These are phyloP conservation scores for Aurelia sp. DNA, from an alignment of 30 jellyfish, hydroid and myxozoan genomes.

Conservation along the genomic window DNA sequence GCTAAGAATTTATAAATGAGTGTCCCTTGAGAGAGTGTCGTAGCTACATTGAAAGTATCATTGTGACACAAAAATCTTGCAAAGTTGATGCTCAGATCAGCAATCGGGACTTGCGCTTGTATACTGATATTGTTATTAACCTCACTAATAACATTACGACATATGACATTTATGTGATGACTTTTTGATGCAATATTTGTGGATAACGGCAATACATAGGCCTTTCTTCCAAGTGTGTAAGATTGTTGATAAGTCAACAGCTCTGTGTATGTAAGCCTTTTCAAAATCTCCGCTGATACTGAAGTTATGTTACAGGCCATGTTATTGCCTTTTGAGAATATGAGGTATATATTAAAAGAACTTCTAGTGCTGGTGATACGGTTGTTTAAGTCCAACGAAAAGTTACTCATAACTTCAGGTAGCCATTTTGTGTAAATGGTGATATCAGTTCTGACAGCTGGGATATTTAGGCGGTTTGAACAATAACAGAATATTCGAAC, in stretches of 20 bases:
- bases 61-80: constrained; percentile 15
- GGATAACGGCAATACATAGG: constrained; percentile 18
- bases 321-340: constrained; percentile 37
- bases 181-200: constrained; percentile 21
- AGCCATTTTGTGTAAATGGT: constrained; percentile 8
- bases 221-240: constrained; percentile 37
- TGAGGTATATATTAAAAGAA: constrained; percentile 1
- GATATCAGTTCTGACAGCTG: background rate
- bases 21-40: constrained; percentile 9
- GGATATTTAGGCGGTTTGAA: constrained; percentile 12
- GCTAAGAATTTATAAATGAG: constrained; percentile 20
- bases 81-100: constrained; percentile 4
- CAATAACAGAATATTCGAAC: background rate
- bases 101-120: constrained; percentile 36
- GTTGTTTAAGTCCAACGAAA: constrained; percentile 33
- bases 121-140: constrained; percentile 10
- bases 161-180: constrained; percentile 37
- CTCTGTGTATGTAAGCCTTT: constrained; percentile 9
- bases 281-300: constrained; percentile 20
- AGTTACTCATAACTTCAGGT: constrained; percentile 42
- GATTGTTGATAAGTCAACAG: constrained; percentile 25
- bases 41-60: constrained; percentile 10
- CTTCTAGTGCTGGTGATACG: constrained; percentile 2
- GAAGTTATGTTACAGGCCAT: constrained; percentile 47
- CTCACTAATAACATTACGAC: constrained; percentile 26